Evolutionary conservation across 2,113 vertebrate genomes (phyloP), one percentile per base, ranked within the genome.

Genomic region (Planiliza haematocheilus): DNA sequence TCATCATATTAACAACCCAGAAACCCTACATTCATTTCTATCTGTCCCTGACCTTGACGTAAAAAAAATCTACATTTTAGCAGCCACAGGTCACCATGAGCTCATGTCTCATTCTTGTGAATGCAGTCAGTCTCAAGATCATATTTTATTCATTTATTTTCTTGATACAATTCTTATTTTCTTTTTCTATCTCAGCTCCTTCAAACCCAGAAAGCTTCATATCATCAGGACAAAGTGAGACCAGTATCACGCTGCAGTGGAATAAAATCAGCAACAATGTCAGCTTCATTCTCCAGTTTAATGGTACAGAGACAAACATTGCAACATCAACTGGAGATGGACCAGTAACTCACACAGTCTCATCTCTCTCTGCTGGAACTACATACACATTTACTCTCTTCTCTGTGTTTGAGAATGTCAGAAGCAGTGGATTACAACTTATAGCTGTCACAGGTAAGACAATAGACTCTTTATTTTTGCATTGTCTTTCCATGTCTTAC

Each of bases 221-320:
- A 10, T 58, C 34, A 16, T 17, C 7, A 14, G 8, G 16, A n/a
- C 70, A 65, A 11, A 1, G 34, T 57, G 76, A 70, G 70, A 75
- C 20, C 24, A 70, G 46, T 6, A 46, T 83, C 21, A 66, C 70
- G 53, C 66, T 79, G 56, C 48, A 75, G 43, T 84, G 82, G 72
- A 20, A 3, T 1, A 21, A 17, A 38, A 38, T 51, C 4, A 16
- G 39, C 11, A 30, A 13, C 10, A 50, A 4, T 1, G 4, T 5
- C 76, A 43, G 18, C 38, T 74, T 66, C 10, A 18, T 17, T 37
- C 60, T 75, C 20, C 8, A 70, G 9, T 56, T 61, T 20, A 34
- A 62, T 55, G 75, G 37, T 5, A 17, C 21, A 51, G 14, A 63
- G 41, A 67, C 9, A 8, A 51, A 38, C 60, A 65, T 74, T 41